phyloP scores from a whole-genome alignment of 2,888 invertebrate species.

The Protonemura montana region DNA sequence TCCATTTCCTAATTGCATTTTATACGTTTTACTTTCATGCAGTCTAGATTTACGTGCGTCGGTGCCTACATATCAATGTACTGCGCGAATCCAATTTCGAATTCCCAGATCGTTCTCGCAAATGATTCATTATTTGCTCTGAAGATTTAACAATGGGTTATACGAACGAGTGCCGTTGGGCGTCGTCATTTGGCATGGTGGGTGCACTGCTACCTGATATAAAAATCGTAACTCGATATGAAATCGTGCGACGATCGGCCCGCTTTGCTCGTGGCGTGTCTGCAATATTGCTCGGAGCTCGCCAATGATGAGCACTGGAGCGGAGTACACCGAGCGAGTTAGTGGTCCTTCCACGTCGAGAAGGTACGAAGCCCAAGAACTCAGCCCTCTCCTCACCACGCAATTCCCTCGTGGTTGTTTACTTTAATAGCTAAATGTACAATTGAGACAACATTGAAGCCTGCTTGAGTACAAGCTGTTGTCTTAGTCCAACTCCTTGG shows the following conservation, averaged over 20 bases:
- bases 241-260: not conserved
- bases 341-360: not conserved
- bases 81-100: not conserved
- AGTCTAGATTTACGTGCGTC: not conserved
- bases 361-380: not conserved
- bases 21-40: not conserved
- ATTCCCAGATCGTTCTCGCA: not conserved
- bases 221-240: not conserved
- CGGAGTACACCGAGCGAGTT: not conserved
- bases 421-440: conserved; percentile 12
- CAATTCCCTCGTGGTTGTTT: not conserved
- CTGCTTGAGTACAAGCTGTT: not conserved
- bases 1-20: not conserved
- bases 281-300: not conserved
- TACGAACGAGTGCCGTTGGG: not conserved
- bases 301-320: not conserved
- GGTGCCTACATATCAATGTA: too few relatives aligned
- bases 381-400: not conserved
- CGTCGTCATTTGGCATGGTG: not conserved
- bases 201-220: not conserved
- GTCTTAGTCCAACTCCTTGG: not conserved
- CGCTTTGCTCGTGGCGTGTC: not conserved
- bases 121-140: not conserved
- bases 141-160: not conserved
- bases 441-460: not conserved